A percentile compares a stretch with the other conserved stretches of the same genome.
phyloP scores from a whole-genome alignment of 2,888 invertebrate species.

The Melangyna quadrimaculata region DNA sequence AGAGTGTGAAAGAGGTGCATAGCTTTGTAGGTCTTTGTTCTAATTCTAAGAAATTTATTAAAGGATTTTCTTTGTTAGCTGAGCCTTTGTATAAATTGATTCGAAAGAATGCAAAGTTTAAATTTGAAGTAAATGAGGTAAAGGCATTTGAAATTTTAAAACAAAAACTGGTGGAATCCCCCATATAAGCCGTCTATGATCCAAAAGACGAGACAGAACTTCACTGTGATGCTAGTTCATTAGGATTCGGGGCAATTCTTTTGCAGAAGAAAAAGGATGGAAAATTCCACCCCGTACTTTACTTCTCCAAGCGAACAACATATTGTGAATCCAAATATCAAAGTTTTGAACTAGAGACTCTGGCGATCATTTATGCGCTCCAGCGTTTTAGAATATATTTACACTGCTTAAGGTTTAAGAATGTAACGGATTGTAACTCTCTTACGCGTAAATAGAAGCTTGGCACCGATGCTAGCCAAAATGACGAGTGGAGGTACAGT shows the following conservation, averaged over 20 bases:
- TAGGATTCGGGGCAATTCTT: conserved; percentile 73
- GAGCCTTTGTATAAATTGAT: neutral
- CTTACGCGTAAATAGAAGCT: no score
- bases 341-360: no score
- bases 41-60: no score
- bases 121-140: neutral
- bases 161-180: neutral
- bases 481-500: no score
- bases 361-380: neutral
- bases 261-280: no score
- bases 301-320: no score
- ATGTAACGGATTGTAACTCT: no score
- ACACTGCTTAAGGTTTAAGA: neutral
- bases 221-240: conserved; percentile 73
- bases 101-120: neutral
- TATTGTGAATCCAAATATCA: no score
- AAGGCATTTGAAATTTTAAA: neutral
- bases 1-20: neutral
- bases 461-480: no score
- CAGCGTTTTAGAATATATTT: neutral
- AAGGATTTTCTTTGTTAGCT: no score
- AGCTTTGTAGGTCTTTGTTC: no score
- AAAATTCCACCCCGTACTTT: no score
- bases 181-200: neutral
- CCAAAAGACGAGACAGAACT: neutral